A percentile compares a stretch with the other conserved stretches of the same genome.
Conservation (phyloP, 2,888 invertebrate genomes). For the Eupithecia vulgata region DNA sequence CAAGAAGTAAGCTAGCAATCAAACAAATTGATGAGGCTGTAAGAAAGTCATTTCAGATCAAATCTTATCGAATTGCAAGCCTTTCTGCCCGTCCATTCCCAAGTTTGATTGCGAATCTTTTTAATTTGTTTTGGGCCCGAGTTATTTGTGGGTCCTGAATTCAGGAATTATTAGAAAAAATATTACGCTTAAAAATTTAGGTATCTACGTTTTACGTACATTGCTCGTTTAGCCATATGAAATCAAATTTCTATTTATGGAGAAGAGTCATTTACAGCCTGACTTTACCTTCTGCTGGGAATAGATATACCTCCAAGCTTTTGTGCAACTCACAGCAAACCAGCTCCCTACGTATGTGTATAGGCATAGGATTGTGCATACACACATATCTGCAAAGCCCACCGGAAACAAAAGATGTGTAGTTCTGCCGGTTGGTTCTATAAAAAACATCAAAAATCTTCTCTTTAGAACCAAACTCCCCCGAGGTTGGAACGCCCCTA, state of each 20-base stretch:
- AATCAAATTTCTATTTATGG: no score
- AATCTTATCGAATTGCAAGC: constrained; percentile 43
- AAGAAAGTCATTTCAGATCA: constrained; percentile 46
- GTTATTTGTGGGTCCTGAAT: background rate
- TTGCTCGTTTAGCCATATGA: no score
- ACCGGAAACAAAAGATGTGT: background rate
- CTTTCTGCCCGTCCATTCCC: constrained; percentile 35
- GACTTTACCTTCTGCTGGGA: background rate
- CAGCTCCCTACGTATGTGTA: no score
- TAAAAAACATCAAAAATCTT: background rate
- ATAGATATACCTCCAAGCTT: background rate
- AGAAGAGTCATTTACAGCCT: background rate
- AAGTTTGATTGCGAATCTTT: constrained; percentile 38
- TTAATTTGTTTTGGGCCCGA: constrained; percentile 8
- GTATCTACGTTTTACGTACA: no score
- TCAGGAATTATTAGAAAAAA: no score
- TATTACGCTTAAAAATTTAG: no score
- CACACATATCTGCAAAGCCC: background rate
- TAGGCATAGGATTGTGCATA: no score
- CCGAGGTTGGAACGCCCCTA: background rate
- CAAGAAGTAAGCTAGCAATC: constrained; percentile 45
- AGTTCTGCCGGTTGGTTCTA: background rate
- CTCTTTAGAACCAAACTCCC: background rate
- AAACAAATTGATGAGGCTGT: constrained; percentile 47
- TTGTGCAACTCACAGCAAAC: no score